Percentiles rank a stretch among this genome's conserved stretches.
phyloP scores from a whole-genome alignment of 1,140 invertebrate genomes.

The Heliconius nattereri region DNA sequence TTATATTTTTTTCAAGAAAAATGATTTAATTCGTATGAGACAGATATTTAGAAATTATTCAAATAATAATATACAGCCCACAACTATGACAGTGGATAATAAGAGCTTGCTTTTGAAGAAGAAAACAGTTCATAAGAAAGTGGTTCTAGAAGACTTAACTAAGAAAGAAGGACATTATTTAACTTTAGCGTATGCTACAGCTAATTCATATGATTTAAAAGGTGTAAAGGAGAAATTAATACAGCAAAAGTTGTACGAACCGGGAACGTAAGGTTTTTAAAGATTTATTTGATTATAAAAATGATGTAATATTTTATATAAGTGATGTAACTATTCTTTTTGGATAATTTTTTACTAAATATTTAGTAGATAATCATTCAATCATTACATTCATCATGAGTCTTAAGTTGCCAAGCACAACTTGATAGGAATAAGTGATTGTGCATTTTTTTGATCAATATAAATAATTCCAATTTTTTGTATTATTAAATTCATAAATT shows the following conservation, averaged over 20 bases:
- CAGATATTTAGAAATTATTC: constrained; percentile 50
- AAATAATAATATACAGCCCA: constrained; percentile 58
- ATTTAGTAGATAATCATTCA: not conserved
- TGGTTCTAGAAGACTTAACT: constrained; percentile 55
- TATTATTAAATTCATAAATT: too few relatives aligned
- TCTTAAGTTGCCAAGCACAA: not conserved
- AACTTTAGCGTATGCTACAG: constrained; percentile 72
- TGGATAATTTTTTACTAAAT: not conserved
- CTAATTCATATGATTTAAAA: constrained; percentile 69
- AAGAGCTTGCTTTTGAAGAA: constrained; percentile 67
- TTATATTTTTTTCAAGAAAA: constrained; percentile 45
- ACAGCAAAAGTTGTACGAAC: constrained; percentile 73
- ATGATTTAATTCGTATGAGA: constrained; percentile 44
- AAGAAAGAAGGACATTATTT: constrained; percentile 72
- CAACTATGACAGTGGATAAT: constrained; percentile 61
- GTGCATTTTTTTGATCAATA: not conserved
- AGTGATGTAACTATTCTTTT: not conserved
- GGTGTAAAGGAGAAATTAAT: constrained; percentile 63
- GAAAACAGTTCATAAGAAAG: constrained; percentile 69
- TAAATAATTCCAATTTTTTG: not conserved
- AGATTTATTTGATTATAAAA: constrained; percentile 22
- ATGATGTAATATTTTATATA: constrained; percentile 48
- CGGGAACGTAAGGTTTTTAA: constrained; percentile 65
- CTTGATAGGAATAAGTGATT: not conserved
- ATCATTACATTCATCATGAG: not conserved